Evolutionary conservation across 2,113 vertebrate species (phyloP).

Genomic region (Trochalopteron elliotii): DNA sequence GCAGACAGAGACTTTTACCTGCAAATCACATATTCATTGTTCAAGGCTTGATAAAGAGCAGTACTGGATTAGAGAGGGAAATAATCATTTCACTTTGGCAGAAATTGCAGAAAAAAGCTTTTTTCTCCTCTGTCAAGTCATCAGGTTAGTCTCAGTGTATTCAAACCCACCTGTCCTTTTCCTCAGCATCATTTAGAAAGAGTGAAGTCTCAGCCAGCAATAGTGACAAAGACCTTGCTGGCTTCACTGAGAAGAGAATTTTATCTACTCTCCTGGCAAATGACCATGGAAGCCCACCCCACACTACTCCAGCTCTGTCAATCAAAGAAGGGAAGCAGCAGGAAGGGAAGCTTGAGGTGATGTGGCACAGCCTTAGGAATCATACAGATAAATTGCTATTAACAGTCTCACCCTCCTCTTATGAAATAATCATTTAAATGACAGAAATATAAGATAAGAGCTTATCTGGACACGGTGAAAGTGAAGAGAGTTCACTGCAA

Average conservation of each 20-base stretch:
- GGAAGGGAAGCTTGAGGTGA: background rate
- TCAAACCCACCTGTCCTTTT: background rate
- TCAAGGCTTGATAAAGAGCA: background rate
- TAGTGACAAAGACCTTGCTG: background rate
- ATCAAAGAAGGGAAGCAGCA: background rate
- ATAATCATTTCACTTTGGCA: background rate
- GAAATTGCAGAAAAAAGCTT: background rate
- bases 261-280: background rate
- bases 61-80: background rate
- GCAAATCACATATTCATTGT: background rate
- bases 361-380: background rate
- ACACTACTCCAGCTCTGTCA: background rate
- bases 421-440: background rate
- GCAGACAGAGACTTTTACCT: background rate
- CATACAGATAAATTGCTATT: background rate
- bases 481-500: background rate
- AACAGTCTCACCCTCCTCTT: background rate
- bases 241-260: background rate
- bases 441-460: background rate
- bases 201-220: background rate
- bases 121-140: background rate
- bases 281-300: fast-evolving
- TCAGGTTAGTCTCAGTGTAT: background rate
- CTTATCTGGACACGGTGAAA: background rate
- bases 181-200: background rate